A percentile compares a stretch with the other conserved stretches of the same genome.
These are phyloP conservation scores for Galagoides demidoff DNA, from an alignment of 2,797 vertebrate genomes.

Conservation along the genomic window DNA sequence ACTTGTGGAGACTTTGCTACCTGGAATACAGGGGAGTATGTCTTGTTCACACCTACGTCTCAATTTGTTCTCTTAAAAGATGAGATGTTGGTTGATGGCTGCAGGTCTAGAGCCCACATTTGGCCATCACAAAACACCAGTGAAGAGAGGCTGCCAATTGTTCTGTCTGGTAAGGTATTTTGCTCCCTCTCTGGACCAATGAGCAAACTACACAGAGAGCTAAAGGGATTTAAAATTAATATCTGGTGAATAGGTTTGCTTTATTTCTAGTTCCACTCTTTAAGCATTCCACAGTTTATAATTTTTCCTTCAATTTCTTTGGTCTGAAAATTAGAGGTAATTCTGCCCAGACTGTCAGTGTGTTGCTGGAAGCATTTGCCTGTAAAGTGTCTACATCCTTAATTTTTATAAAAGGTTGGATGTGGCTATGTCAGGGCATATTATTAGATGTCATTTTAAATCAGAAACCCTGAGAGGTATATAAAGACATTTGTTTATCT, in stretches of 20 bases:
- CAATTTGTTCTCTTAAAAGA: neutral
- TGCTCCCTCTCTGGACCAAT: neutral
- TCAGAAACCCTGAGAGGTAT: neutral
- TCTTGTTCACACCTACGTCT: neutral
- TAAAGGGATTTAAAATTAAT: neutral
- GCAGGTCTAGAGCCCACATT: neutral
- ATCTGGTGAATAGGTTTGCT: neutral
- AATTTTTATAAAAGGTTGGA: neutral
- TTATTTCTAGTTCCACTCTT: neutral
- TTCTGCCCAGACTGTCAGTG: neutral
- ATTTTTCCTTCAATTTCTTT: slow-evolving; percentile 4
- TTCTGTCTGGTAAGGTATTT: neutral
- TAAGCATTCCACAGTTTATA: neutral
- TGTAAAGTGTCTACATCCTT: neutral
- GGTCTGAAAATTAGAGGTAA: slow-evolving; percentile 20
- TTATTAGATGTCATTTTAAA: neutral
- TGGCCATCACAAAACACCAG: neutral
- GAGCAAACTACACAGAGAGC: neutral
- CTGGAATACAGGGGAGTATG: neutral
- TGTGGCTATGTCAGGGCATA: neutral
- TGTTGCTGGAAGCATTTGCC: neutral
- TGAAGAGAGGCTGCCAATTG: neutral
- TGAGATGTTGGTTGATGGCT: neutral
- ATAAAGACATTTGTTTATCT: neutral
- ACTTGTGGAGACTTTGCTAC: neutral